A percentile compares a stretch with the other conserved stretches of the same genome.
phyloP scores from a whole-genome alignment of 2,888 invertebrate genomes.

The Glaucopsyche alexis region DNA sequence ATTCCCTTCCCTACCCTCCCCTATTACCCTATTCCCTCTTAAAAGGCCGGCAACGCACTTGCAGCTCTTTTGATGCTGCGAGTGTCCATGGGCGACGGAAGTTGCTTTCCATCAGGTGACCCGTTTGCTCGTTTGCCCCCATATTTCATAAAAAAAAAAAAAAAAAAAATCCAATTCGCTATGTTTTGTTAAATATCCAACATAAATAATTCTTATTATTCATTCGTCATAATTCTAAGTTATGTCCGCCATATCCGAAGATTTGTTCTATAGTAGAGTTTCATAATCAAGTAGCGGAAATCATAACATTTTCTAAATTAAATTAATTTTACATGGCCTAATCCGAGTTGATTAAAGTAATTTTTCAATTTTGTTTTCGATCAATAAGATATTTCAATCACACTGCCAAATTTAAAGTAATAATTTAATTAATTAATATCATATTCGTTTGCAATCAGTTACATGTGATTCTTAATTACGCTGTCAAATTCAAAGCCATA shows the following conservation, averaged over 20 bases:
- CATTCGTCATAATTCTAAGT: constrained; percentile 19
- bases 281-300: constrained; percentile 3
- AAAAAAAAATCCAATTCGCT: not conserved
- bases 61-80: too few species aligned
- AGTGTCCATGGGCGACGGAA: too few species aligned
- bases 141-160: too few species aligned
- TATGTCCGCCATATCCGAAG: constrained; percentile 3
- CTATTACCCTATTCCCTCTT: too few species aligned
- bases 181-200: constrained; percentile 15
- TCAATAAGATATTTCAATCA: not conserved
- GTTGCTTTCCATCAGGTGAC: too few species aligned
- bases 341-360: not conserved
- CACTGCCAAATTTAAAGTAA: not conserved
- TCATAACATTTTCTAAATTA: constrained; percentile 6
- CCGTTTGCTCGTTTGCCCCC: too few species aligned
- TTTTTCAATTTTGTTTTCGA: not conserved
- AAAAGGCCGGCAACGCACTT: too few species aligned
- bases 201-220: not conserved
- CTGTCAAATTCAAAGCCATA: too few species aligned
- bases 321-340: constrained; percentile 12
- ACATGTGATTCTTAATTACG: too few species aligned
- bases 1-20: too few species aligned
- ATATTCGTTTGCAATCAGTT: too few species aligned
- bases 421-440: not conserved
- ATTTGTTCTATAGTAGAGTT: not conserved